Percentiles rank a stretch among this genome's conserved stretches.
These are phyloP conservation scores for Gerris buenoi DNA, from an alignment of 1,140 invertebrate genomes.

Conservation along the genomic window DNA sequence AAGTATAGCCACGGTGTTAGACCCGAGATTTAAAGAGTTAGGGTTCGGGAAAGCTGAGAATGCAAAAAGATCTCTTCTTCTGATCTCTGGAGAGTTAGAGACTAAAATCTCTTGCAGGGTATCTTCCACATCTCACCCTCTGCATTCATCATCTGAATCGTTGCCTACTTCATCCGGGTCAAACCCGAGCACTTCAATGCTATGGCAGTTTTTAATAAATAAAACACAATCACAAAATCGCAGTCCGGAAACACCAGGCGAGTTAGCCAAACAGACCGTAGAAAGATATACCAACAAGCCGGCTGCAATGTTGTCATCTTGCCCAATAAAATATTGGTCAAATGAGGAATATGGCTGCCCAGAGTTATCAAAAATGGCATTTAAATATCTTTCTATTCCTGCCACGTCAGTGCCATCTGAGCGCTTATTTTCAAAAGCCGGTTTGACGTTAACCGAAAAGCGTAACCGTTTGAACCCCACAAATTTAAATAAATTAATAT, in stretches of 20 bases:
- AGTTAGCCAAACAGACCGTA: background rate
- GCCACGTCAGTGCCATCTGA: background rate
- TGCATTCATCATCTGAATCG: background rate
- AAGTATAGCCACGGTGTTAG: background rate
- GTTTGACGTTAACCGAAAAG: too few relatives aligned
- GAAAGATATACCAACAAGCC: background rate
- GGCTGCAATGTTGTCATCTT: background rate
- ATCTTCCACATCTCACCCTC: background rate
- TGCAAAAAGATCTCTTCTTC: too few relatives aligned
- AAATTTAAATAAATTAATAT: background rate
- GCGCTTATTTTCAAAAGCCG: background rate
- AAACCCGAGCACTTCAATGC: background rate
- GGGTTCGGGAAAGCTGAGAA: too few relatives aligned
- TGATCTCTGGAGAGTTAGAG: background rate
- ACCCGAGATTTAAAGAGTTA: background rate
- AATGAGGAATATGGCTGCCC: background rate
- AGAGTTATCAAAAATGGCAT: background rate
- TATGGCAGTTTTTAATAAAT: conserved; percentile 2
- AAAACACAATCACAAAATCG: background rate
- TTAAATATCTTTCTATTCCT: background rate
- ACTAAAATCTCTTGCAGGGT: background rate
- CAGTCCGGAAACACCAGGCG: background rate
- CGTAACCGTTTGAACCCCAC: background rate
- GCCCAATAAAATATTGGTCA: background rate
- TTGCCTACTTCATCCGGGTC: too few relatives aligned